phyloP scores from a whole-genome alignment of 2,113 vertebrate species.

The Limnothrissa miodon region DNA sequence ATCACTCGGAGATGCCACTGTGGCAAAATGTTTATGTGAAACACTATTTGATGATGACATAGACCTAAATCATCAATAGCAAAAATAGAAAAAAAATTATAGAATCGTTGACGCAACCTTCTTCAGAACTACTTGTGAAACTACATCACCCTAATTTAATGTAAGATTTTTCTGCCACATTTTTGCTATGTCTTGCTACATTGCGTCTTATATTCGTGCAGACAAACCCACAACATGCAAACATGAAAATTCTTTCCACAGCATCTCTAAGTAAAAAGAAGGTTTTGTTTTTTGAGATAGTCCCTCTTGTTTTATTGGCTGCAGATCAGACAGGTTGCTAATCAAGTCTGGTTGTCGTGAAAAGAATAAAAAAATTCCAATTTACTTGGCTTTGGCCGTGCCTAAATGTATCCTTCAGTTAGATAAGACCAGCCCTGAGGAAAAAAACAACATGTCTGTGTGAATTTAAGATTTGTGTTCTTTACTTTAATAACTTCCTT shows the following conservation, averaged over 20 bases:
- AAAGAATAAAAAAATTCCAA: constrained; percentile 13
- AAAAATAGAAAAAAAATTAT: not conserved
- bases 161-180: not conserved
- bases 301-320: constrained; percentile 38
- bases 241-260: not conserved
- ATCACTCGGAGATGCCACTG: not conserved
- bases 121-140: not conserved
- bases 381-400: not conserved
- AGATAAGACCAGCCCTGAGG: not conserved
- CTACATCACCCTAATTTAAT: not conserved
- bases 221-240: not conserved
- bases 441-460: not conserved
- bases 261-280: not conserved
- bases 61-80: not conserved
- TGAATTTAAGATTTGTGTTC: constrained; percentile 8
- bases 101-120: not conserved
- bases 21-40: not conserved
- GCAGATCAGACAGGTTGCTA: not conserved
- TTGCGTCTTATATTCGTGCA: not conserved
- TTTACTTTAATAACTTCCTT: constrained; percentile 25
- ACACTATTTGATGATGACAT: not conserved
- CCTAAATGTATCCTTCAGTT: not conserved
- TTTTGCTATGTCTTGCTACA: not conserved
- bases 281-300: not conserved
- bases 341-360: not conserved